Evolutionary conservation across 2,113 vertebrate species (phyloP).

Genomic region (Rhynchopsitta pachyrhyncha): DNA sequence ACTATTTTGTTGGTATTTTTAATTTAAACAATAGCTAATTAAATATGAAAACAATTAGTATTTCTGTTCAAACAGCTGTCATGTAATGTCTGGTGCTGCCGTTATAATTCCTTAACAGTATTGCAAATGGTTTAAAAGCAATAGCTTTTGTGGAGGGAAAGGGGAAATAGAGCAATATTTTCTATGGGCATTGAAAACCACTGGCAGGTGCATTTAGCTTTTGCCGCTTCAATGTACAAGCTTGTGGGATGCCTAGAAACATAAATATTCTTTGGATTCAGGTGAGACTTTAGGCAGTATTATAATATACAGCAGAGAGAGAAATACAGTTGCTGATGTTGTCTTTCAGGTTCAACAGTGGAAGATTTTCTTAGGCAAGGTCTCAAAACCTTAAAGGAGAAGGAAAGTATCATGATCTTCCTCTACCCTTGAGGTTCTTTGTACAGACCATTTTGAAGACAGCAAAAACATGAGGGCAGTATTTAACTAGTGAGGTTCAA

Average conservation of each 20-base stretch:
- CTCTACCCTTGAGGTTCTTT: neutral
- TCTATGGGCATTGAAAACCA: neutral
- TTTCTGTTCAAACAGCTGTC: conserved; percentile 70
- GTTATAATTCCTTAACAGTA: conserved; percentile 46
- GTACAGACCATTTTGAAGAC: neutral
- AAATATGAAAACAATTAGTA: conserved; percentile 73
- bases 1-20: conserved; percentile 67
- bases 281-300: neutral
- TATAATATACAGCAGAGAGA: neutral
- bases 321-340: neutral
- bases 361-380: neutral
- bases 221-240: neutral
- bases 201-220: neutral
- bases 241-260: neutral
- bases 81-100: conserved; percentile 51
- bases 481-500: neutral
- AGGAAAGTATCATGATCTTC: neutral
- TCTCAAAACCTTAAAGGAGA: neutral
- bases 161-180: neutral
- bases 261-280: neutral
- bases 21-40: conserved; percentile 74
- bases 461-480: neutral
- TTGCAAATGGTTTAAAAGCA: conserved; percentile 39
- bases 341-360: neutral
- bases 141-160: neutral